Evolutionary conservation across 2,797 vertebrate species (phyloP).

Genomic region (Pseudopleuronectes americanus): DNA sequence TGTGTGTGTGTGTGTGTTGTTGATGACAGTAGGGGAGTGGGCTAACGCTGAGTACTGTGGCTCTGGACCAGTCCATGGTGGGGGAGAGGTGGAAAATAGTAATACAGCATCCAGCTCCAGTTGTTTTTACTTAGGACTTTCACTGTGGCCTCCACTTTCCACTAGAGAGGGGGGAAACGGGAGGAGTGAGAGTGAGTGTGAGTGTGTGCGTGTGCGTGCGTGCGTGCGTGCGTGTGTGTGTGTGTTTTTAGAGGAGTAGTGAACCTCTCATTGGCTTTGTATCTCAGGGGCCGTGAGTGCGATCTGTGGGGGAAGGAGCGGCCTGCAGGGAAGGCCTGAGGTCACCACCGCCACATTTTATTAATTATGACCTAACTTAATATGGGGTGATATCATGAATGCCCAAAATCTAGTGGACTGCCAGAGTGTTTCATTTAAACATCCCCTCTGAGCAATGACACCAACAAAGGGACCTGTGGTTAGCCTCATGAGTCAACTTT

Average conservation of each 20-base stretch:
- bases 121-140: slow-evolving; percentile 83
- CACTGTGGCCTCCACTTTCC: slow-evolving; percentile 69
- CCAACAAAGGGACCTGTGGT: slow-evolving; percentile 50
- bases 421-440: slow-evolving; percentile 47
- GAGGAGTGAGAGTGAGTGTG: slow-evolving; percentile 6
- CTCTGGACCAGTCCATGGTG: slow-evolving; percentile 44
- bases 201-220: background rate
- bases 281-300: slow-evolving; percentile 23
- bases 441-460: slow-evolving; percentile 68
- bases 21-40: slow-evolving; percentile 45
- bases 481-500: slow-evolving; percentile 47
- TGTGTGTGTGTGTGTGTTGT: background rate
- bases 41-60: slow-evolving; percentile 41
- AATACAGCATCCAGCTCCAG: slow-evolving; percentile 71
- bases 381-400: slow-evolving; percentile 70
- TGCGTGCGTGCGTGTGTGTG: slow-evolving; percentile 1
- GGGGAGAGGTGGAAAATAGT: slow-evolving; percentile 71
- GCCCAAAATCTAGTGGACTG: slow-evolving; percentile 32
- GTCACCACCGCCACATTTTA: slow-evolving; percentile 56
- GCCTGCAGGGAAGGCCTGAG: slow-evolving; percentile 25
- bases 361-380: slow-evolving; percentile 70
- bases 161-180: slow-evolving; percentile 31
- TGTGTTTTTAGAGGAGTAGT: slow-evolving; percentile 27
- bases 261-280: slow-evolving; percentile 40
- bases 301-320: slow-evolving; percentile 30